Evolutionary conservation across 2,113 vertebrate genomes (phyloP).

Genomic region (Grantiella picta): DNA sequence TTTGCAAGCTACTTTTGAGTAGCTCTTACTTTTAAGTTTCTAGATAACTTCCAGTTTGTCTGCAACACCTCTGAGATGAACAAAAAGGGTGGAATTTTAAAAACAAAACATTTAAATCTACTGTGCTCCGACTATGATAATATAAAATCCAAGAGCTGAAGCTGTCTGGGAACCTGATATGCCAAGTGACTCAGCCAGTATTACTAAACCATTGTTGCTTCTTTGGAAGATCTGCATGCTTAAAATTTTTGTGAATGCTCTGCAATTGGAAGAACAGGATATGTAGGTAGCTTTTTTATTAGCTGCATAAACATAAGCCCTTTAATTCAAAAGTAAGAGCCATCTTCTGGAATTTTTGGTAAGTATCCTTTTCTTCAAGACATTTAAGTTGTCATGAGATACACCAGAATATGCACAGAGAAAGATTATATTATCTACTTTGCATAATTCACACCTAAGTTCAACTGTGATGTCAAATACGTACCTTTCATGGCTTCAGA

Average conservation of each 20-base stretch:
- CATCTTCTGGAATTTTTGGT: not conserved
- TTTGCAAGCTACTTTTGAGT: too few relatives aligned
- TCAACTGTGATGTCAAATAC: not conserved
- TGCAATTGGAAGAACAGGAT: not conserved
- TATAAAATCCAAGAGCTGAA: not conserved
- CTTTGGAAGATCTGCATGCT: not conserved
- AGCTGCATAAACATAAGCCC: not conserved
- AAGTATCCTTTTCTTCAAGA: not conserved
- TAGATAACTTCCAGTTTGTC: not conserved
- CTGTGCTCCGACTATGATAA: not conserved
- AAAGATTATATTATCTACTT: not conserved
- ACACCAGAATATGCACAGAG: not conserved
- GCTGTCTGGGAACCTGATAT: not conserved
- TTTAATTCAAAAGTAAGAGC: not conserved
- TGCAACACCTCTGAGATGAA: not conserved
- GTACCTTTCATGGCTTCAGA: constrained; percentile 97
- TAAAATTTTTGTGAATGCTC: not conserved
- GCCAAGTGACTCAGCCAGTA: not conserved
- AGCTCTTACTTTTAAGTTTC: not conserved
- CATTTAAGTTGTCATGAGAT: not conserved
- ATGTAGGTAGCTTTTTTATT: not conserved
- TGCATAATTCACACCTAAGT: not conserved
- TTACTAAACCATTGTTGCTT: not conserved
- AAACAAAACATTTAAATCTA: not conserved
- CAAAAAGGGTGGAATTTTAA: not conserved